A percentile compares a stretch with the other conserved stretches of the same genome.
Conservation (phyloP, 2,888 invertebrate genomes). For the Ennomos quercinarius region DNA sequence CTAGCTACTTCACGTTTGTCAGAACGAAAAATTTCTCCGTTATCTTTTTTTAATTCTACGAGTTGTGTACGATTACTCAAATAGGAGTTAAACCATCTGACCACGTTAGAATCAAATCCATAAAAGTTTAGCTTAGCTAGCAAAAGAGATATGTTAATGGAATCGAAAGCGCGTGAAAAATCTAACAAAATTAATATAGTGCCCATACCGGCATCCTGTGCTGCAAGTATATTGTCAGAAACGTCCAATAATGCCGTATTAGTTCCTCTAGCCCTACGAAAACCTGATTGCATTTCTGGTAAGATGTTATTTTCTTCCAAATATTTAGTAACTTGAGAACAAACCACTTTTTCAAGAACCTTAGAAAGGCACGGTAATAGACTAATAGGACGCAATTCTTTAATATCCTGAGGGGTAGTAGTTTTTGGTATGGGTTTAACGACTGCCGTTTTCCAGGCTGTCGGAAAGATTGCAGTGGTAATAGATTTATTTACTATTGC, state of each 20-base stretch:
- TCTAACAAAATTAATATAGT: not conserved
- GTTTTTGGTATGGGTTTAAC: conserved; percentile 16
- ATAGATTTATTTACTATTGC: conserved; percentile 15
- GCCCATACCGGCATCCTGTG: not conserved
- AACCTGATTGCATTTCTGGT: not conserved
- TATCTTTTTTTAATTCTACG: not conserved
- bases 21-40: too few species aligned
- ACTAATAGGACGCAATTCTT: conserved; percentile 25
- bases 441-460: conserved; percentile 7
- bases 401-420: not conserved
- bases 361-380: conserved; percentile 22
- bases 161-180: not conserved
- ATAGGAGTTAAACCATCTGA: not conserved
- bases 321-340: too few species aligned
- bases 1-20: too few species aligned
- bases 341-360: too few species aligned
- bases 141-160: not conserved
- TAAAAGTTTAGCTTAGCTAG: not conserved
- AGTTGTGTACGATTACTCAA: not conserved
- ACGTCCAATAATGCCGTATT: not conserved
- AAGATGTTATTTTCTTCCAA: too few species aligned
- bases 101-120: not conserved
- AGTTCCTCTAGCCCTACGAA: not conserved
- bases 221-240: not conserved
- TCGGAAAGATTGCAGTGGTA: conserved; percentile 4